Percentiles rank a stretch among this genome's conserved stretches.
Conservation (phyloP, 2,797 vertebrate species). For the Crax fasciolata region DNA sequence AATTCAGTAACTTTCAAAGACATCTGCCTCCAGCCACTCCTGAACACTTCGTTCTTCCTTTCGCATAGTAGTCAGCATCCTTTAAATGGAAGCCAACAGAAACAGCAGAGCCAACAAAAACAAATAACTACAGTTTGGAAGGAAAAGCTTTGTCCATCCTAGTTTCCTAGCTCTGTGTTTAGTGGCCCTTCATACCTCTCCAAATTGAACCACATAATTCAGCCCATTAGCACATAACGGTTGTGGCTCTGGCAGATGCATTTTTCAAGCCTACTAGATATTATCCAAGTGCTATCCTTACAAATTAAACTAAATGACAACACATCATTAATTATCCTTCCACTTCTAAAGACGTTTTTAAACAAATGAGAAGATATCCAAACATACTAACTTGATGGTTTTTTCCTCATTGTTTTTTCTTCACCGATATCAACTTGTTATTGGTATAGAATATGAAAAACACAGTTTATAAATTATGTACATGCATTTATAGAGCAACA, state of each 20-base stretch:
- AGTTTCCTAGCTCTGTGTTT: neutral
- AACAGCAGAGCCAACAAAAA: constrained; percentile 55
- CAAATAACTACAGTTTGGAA: neutral
- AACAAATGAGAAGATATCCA: constrained; percentile 32
- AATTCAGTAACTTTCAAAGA: neutral
- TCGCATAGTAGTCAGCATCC: neutral
- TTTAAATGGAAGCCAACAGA: constrained; percentile 39
- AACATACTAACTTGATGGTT: neutral
- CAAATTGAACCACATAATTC: neutral
- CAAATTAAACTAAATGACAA: constrained; percentile 24
- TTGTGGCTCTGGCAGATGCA: neutral
- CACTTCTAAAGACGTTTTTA: constrained; percentile 19
- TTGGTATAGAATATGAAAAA: constrained; percentile 6
- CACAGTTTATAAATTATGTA: neutral
- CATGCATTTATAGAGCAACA: neutral
- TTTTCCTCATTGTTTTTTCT: neutral
- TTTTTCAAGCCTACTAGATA: constrained; percentile 30
- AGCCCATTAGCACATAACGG: neutral
- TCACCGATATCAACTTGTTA: neutral
- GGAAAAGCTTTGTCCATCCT: neutral
- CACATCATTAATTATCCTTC: constrained; percentile 12
- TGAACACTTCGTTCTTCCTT: constrained; percentile 56
- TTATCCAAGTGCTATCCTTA: neutral
- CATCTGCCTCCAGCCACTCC: constrained; percentile 36
- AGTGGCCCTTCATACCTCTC: neutral